Evolutionary conservation across 2,888 invertebrate species (phyloP).

Genomic region (Dastarcus helophoroides): DNA sequence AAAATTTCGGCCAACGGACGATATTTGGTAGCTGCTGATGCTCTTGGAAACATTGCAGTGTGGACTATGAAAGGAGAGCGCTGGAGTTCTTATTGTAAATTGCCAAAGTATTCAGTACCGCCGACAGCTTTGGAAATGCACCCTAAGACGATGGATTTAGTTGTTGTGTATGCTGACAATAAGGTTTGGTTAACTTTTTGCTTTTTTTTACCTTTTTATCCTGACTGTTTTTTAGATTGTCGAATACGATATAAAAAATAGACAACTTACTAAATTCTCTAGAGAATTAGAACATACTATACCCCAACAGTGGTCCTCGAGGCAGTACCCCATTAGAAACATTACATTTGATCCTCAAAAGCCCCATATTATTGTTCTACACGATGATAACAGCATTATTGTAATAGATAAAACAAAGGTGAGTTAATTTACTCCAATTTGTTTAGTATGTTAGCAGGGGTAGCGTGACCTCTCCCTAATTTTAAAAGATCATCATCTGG

Average conservation of each 20-base stretch:
- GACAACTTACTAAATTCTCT: constrained; percentile 54
- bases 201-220: constrained; percentile 1
- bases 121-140: constrained; percentile 65
- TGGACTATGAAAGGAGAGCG: constrained; percentile 42
- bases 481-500: too few relatives aligned
- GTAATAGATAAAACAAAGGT: constrained; percentile 46
- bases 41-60: constrained; percentile 51
- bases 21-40: constrained; percentile 58
- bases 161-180: constrained; percentile 68
- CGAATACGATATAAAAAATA: constrained; percentile 58
- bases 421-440: too few relatives aligned
- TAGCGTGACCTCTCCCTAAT: too few relatives aligned
- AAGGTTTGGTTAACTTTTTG: constrained; percentile 43
- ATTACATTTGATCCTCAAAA: constrained; percentile 52
- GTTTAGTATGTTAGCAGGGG: too few relatives aligned
- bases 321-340: constrained; percentile 47
- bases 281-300: constrained; percentile 41
- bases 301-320: constrained; percentile 46
- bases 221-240: constrained; percentile 47
- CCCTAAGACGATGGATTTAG: constrained; percentile 44
- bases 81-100: constrained; percentile 40
- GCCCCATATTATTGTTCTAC: constrained; percentile 54
- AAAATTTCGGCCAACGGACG: constrained; percentile 42
- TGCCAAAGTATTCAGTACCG: constrained; percentile 60
- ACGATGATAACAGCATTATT: constrained; percentile 61